Base-by-base conservation (phyloP, 2,113 vertebrate genomes). In the Neogale vison region DNA sequence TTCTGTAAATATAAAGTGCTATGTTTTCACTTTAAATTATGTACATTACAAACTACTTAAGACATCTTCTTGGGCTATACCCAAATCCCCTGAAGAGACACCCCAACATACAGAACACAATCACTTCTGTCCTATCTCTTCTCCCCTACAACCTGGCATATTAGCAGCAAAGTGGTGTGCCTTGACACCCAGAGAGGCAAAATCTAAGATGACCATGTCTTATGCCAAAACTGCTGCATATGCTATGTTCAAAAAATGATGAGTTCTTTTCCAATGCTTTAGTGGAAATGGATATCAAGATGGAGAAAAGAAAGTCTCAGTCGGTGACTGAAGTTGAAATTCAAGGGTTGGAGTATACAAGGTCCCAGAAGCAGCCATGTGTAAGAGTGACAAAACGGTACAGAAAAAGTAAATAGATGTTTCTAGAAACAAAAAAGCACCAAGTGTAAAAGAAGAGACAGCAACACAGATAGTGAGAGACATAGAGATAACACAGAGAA, bases 71-170 rank as follows among this genome's bases (percentile, higher is more conserved):
- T 89, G 18, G 83, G 8, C 2, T 79, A 12, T 36, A 45, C 7
- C 29, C 24, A 36, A 76, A 42, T 18, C 18, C 8, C 7, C 18
- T 45, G 6, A 31, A 59, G 29, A 24, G 9, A 86, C 15, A 11
- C 13, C 4, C 11, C 18, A 34, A 11, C 3, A 15, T 13, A 47
- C 0, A 61, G 3, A 24, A 65, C 14, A 47, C 3, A 42, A 47
- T n/a, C 29, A 26, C 13, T 5, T 82, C 50, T 82, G 17, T 79
- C 39, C 63, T 1, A n/a, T 76, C 31, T 13, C 21, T 8, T 39
- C 26, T 39, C 1, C 1, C 21, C 1, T n/a, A 7, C 2, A 65
- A 76, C 31, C 1, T n/a, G 31, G 4, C 12, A 42, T 24, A 13
- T 39, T 69, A 36, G 20, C 34, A 36, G 69, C 71, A 65, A 91